Conservation (phyloP, 1,140 invertebrate genomes). For the Bombus superbus region DNA sequence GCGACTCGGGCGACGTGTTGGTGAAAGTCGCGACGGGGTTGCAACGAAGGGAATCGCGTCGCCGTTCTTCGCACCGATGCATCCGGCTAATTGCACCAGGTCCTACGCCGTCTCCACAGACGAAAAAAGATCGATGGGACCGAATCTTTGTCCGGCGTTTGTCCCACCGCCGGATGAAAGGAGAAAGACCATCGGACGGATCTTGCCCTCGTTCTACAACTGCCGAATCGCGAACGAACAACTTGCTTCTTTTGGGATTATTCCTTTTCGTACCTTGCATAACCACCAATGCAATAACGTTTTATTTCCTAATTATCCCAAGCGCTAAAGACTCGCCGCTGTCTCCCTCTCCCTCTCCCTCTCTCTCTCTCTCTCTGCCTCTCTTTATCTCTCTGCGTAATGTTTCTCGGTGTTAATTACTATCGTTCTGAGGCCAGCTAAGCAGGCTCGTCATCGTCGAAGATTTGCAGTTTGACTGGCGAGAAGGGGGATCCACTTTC, state of each 20-base stretch:
- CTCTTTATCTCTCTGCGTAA: too few species aligned
- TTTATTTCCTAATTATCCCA: constrained; percentile 1
- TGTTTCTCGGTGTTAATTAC: constrained; percentile 6
- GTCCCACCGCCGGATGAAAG: neutral
- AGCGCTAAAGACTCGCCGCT: neutral
- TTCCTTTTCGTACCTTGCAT: too few species aligned
- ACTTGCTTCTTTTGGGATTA: too few species aligned
- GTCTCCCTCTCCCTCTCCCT: too few species aligned
- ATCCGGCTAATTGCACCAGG: constrained; percentile 44
- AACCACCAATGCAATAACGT: neutral
- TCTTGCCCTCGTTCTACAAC: too few species aligned
- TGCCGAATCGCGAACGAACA: too few species aligned
- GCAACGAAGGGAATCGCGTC: constrained; percentile 34
- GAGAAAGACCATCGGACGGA: neutral
- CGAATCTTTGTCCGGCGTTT: neutral
- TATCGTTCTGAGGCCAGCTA: constrained; percentile 2
- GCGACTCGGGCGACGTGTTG: constrained; percentile 6
- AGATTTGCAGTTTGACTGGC: constrained; percentile 22
- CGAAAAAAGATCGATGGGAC: neutral
- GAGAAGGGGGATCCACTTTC: constrained; percentile 25
- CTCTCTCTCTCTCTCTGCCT: too few species aligned
- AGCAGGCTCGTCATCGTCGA: constrained; percentile 23
- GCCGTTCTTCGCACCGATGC: neutral
- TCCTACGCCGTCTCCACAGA: neutral
- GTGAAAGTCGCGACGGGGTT: constrained; percentile 53